phyloP scores from a whole-genome alignment of 2,888 invertebrate species.

The Saturnia pavonia region DNA sequence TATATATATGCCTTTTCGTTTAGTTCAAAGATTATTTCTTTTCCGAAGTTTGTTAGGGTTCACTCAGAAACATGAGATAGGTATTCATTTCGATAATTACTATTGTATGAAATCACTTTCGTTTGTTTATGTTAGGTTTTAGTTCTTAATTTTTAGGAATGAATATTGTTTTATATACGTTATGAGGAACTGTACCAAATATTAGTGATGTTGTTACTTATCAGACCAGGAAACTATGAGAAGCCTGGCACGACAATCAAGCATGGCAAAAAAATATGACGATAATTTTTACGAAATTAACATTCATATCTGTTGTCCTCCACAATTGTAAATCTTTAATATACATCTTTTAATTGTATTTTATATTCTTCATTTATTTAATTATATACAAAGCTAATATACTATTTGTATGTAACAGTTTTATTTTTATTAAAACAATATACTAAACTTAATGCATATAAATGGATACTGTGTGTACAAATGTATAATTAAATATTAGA shows the following conservation, averaged over 20 bases:
- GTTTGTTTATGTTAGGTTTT: not conserved
- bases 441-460: not conserved
- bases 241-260: conserved; percentile 8
- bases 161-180: not conserved
- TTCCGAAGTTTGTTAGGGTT: not conserved
- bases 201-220: not conserved
- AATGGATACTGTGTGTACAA: not conserved
- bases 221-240: conserved; percentile 1
- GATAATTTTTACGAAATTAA: conserved; percentile 9
- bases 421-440: not conserved
- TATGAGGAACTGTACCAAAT: not conserved
- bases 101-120: not conserved
- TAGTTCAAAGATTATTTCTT: not conserved
- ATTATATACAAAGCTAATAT: not conserved
- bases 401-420: too few species aligned
- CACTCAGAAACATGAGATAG: not conserved
- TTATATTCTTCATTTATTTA: not conserved
- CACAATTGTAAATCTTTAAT: too few species aligned
- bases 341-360: too few species aligned
- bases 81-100: not conserved
- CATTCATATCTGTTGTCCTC: conserved; percentile 8
- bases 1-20: not conserved
- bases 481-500: too few species aligned
- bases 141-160: not conserved
- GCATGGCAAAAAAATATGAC: conserved; percentile 2